Evolutionary conservation across 2,797 vertebrate species (phyloP), one percentile per base, ranked within the genome.

Genomic region (Luscinia luscinia): DNA sequence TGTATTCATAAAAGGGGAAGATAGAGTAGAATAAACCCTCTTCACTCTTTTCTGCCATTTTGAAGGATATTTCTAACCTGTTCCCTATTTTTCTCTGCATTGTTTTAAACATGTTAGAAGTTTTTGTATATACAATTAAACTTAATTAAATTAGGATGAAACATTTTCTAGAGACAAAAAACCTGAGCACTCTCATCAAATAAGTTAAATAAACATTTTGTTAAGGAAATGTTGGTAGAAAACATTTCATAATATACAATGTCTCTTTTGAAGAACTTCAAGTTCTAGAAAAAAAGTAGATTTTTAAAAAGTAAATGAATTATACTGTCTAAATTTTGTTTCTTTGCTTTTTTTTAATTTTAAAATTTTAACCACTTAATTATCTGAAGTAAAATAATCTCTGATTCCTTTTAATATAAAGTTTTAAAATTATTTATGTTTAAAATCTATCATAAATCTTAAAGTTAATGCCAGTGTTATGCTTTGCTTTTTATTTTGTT

Each of bases 231-330:
- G 2, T 2, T 85, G 76, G 7, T 85, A 36, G 11, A 83, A 87
- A 74, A n/a, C 1, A 24, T 38, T 57, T 41, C 12, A 8, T 59
- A 59, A 79, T 62, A 59, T n/a, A 55, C 10, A 43, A 22, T 52
- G 3, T 9, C 21, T n/a, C 12, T 84, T 90, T 48, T 55, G 15
- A 57, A 80, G 21, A 58, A 7, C 6, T 62, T 70, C 7, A 72
- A 2, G 18, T 19, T 70, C 10, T 10, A 19, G 26, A 49, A 27
- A 27, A 46, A 26, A 59, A 45, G 2, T 6, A 55, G 9, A 54
- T 30, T 48, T 38, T 1, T 4, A 1, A 14, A n/a, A 51, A 89
- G 12, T 9, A 32, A 4, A 22, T 51, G 0, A 1, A 30, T 48
- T 13, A 15, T 27, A 43, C 15, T 36, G 62, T 38, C 22, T 30